Conservation (phyloP, 2,888 invertebrate genomes). For the Boloria selene region DNA sequence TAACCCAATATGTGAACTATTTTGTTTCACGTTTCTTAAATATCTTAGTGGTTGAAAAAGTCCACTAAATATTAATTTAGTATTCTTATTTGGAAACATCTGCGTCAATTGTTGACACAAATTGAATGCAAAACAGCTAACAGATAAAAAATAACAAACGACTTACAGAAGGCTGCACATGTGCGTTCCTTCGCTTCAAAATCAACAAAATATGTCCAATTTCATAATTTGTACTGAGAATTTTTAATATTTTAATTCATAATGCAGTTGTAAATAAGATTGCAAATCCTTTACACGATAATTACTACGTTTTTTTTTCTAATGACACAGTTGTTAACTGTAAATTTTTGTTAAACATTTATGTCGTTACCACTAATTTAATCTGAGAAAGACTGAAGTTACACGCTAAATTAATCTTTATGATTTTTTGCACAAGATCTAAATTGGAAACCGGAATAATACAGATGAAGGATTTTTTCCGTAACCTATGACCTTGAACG, state of each 20-base stretch:
- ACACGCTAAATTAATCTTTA: slow-evolving; percentile 39
- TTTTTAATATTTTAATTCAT: background rate
- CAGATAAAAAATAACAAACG: slow-evolving; percentile 68
- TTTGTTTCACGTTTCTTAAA: slow-evolving; percentile 7
- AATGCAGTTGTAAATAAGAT: background rate
- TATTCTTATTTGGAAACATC: slow-evolving; percentile 50
- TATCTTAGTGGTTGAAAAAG: slow-evolving; percentile 15
- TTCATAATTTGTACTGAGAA: slow-evolving; percentile 15
- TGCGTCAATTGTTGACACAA: slow-evolving; percentile 75
- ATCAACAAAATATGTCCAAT: slow-evolving; percentile 42
- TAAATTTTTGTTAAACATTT: slow-evolving; percentile 66
- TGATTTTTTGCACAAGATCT: slow-evolving; percentile 30
- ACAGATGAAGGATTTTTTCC: slow-evolving; percentile 31
- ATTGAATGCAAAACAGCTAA: slow-evolving; percentile 57
- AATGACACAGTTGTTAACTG: slow-evolving; percentile 51
- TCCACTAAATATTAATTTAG: slow-evolving; percentile 29
- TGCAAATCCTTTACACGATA: slow-evolving; percentile 18
- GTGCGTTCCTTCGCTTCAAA: slow-evolving; percentile 65
- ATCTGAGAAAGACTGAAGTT: slow-evolving; percentile 30
- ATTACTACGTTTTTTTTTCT: slow-evolving; percentile 44
- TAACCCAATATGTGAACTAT: background rate
- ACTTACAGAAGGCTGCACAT: slow-evolving; percentile 65
- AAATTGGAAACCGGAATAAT: background rate
- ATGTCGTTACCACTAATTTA: slow-evolving; percentile 55
- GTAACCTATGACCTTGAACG: slow-evolving; percentile 58